Evolutionary conservation across 35 echinoderm and acorn worm species (phyloP).

Genomic region (Eucidaris tribuloides): DNA sequence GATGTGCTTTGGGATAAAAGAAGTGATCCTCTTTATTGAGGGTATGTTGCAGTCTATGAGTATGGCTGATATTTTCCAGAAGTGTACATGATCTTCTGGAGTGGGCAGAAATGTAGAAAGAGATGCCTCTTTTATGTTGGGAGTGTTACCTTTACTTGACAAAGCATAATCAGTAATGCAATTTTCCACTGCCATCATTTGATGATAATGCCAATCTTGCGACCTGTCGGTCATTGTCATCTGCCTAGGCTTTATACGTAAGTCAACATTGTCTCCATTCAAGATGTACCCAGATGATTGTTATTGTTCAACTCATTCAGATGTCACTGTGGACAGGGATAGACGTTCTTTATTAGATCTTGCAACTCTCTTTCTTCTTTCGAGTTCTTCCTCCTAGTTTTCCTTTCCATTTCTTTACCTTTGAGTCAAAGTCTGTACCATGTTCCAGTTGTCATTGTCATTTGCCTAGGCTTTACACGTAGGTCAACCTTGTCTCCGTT

Average conservation of each 20-base stretch:
- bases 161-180: constrained; percentile 7
- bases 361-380: too few species aligned
- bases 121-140: neutral
- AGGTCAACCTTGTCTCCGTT: too few species aligned
- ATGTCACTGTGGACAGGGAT: too few species aligned
- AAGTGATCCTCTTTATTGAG: neutral
- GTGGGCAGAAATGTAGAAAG: neutral
- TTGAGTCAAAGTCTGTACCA: constrained; percentile 1
- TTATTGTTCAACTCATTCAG: too few species aligned
- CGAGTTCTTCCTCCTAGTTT: neutral
- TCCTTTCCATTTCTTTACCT: neutral
- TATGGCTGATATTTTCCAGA: neutral
- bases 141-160: neutral
- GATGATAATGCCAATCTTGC: constrained; percentile 30
- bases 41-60: constrained; percentile 26
- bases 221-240: neutral
- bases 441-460: neutral
- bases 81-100: neutral
- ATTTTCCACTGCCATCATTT: constrained; percentile 37
- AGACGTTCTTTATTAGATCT: too few species aligned
- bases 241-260: constrained; percentile 4
- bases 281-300: constrained; percentile 28
- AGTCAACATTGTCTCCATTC: constrained; percentile 29
- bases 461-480: too few species aligned
- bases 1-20: constrained; percentile 34